phyloP scores from a whole-genome alignment of 2,888 invertebrate genomes.

The Sericinus montela region DNA sequence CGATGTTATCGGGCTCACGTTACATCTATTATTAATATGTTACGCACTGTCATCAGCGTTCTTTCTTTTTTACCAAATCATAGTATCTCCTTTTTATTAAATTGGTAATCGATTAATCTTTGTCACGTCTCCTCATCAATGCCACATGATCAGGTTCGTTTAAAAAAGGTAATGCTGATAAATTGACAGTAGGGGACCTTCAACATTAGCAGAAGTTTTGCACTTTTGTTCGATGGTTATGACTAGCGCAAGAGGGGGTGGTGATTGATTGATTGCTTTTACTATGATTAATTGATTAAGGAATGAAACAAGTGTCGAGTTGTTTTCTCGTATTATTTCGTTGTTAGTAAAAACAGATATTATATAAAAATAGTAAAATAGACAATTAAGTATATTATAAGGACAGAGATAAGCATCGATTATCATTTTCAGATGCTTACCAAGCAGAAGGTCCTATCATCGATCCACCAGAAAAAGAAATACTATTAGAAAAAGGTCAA shows the following conservation, averaged over 20 bases:
- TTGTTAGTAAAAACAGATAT: no score
- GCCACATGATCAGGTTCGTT: slow-evolving; percentile 41
- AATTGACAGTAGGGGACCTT: slow-evolving; percentile 30
- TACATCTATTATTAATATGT: slow-evolving; percentile 63
- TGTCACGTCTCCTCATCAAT: no score
- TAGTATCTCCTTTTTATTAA: no score
- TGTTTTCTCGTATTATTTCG: no score
- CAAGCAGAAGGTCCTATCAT: slow-evolving; percentile 53
- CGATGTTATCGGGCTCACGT: slow-evolving; percentile 44
- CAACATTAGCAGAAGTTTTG: slow-evolving; percentile 19
- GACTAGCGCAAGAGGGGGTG: no score
- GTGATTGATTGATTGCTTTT: no score
- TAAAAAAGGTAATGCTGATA: slow-evolving; percentile 32
- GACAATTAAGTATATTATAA: no score
- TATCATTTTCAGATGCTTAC: slow-evolving; percentile 62
- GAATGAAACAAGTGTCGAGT: no score
- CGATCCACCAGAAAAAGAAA: slow-evolving; percentile 48
- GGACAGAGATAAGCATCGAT: slow-evolving; percentile 22
- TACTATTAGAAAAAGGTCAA: slow-evolving; percentile 57
- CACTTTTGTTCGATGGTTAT: background rate
- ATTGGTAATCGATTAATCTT: no score
- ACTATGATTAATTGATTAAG: no score
- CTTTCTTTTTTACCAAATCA: slow-evolving; percentile 27
- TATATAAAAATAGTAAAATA: background rate
- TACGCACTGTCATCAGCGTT: slow-evolving; percentile 34